phyloP scores from a whole-genome alignment of 2,113 vertebrate genomes.

The Phalacrocorax brasilianus region DNA sequence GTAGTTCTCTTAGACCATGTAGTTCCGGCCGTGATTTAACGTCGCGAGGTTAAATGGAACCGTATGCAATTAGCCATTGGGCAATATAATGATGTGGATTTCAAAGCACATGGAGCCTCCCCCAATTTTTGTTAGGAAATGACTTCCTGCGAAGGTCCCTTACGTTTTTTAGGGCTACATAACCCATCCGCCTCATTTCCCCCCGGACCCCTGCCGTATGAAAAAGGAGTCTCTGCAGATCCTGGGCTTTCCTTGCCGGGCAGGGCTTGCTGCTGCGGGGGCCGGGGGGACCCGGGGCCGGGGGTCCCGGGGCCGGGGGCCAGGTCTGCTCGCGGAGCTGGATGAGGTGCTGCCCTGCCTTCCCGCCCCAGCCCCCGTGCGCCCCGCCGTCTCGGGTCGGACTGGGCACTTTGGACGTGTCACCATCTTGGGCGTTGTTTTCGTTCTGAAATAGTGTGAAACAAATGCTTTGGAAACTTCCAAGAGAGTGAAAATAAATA shows the following conservation, averaged over 20 bases:
- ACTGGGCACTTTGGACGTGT: not conserved
- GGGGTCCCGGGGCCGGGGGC: not conserved
- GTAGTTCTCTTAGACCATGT: not conserved
- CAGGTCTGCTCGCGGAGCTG: not conserved
- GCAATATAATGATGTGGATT: not conserved
- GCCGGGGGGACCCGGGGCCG: not conserved
- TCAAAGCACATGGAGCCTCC: not conserved
- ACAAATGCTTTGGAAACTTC: not conserved
- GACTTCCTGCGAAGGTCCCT: not conserved
- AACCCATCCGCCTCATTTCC: rapidly evolving
- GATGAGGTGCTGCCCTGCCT: not conserved
- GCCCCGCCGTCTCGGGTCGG: rapidly evolving
- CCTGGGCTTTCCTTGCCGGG: not conserved
- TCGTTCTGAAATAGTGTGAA: not conserved
- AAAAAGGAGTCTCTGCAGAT: too few relatives aligned
- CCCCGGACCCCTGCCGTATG: rapidly evolving
- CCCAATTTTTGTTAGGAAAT: rapidly evolving
- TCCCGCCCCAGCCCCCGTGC: not conserved
- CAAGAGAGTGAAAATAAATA: not conserved
- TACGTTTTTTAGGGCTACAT: rapidly evolving
- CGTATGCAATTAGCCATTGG: not conserved
- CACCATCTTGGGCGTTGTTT: not conserved
- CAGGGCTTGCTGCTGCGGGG: not conserved
- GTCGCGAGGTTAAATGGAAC: not conserved
- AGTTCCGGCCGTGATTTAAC: constrained; percentile 4